Evolutionary conservation across 2,797 vertebrate species (phyloP).

Genomic region (Centroberyx gerrardi): DNA sequence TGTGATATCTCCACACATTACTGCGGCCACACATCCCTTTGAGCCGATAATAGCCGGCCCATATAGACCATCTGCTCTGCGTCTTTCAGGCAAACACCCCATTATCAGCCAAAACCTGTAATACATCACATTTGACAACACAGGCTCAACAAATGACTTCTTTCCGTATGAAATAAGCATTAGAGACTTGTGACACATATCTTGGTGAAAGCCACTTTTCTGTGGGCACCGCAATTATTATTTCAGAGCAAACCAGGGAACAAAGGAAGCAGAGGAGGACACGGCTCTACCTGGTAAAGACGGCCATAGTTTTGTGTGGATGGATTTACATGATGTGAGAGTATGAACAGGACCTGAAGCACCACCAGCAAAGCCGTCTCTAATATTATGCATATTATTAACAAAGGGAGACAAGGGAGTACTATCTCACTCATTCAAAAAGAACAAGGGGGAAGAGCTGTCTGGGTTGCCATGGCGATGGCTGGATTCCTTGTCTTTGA

Average conservation of each 20-base stretch:
- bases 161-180: constrained; percentile 6
- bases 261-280: constrained; percentile 36
- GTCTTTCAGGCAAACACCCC: constrained; percentile 28
- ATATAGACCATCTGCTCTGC: constrained; percentile 23
- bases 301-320: constrained; percentile 20
- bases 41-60: constrained; percentile 19
- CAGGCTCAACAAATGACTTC: neutral
- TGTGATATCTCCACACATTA: constrained; percentile 16
- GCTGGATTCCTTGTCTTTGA: constrained; percentile 44
- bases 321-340: constrained; percentile 11
- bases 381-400: constrained; percentile 56
- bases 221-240: constrained; percentile 29
- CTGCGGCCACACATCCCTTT: constrained; percentile 8
- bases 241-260: constrained; percentile 43
- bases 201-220: constrained; percentile 11
- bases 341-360: constrained; percentile 27
- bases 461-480: constrained; percentile 66
- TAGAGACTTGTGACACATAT: constrained; percentile 16
- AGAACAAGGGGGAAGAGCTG: constrained; percentile 48
- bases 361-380: constrained; percentile 13
- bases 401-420: constrained; percentile 49
- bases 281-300: constrained; percentile 20
- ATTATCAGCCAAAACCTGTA: constrained; percentile 14
- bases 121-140: neutral
- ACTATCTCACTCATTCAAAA: constrained; percentile 61